phyloP scores from a whole-genome alignment of 2,888 invertebrate species.

The Tipula helvola region DNA sequence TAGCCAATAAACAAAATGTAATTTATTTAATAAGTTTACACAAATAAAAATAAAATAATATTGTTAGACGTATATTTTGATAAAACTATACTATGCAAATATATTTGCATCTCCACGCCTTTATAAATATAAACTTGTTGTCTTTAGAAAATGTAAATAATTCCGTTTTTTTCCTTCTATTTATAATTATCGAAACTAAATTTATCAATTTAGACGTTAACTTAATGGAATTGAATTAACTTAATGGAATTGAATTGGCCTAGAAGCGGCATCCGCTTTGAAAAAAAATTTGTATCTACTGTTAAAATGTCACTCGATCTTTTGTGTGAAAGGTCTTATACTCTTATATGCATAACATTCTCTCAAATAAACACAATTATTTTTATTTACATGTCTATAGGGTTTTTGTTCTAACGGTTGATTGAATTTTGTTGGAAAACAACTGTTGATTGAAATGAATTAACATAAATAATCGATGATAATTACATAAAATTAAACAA shows the following conservation, averaged over 20 bases:
- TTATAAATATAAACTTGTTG: background rate
- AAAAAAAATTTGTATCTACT: no score
- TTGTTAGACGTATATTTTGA: background rate
- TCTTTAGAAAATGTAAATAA: background rate
- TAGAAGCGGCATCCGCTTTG: background rate
- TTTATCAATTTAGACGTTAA: background rate
- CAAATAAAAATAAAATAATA: background rate
- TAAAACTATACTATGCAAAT: background rate
- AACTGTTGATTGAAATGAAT: background rate
- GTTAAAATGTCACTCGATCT: no score
- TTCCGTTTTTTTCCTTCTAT: background rate
- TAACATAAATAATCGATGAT: background rate
- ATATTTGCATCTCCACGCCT: background rate
- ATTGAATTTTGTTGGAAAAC: background rate
- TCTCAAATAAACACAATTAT: no score
- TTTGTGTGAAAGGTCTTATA: background rate
- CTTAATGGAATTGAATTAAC: no score
- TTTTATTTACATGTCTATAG: background rate
- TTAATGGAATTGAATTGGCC: background rate
- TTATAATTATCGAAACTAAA: background rate
- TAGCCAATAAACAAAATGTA: background rate
- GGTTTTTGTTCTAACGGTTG: background rate
- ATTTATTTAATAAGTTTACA: background rate
- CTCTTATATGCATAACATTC: no score
- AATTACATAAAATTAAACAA: background rate